These are phyloP conservation scores for Corydoras sp. DNA, from an alignment of 2,113 vertebrate genomes.

Conservation along the genomic window DNA sequence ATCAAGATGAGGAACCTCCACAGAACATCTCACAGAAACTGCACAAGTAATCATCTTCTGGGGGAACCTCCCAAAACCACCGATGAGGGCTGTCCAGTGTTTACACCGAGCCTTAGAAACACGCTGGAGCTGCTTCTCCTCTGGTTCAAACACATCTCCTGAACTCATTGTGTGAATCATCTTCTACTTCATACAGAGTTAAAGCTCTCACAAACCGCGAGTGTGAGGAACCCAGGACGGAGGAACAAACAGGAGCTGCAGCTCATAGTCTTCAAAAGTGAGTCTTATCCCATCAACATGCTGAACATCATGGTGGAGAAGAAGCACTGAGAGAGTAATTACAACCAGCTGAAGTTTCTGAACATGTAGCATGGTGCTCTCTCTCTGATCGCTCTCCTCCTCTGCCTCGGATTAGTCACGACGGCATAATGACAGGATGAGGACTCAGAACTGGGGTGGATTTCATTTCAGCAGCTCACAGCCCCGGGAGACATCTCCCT, in stretches of 20 bases:
- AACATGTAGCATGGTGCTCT: conserved; percentile 9
- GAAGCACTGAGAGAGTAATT: conserved; percentile 24
- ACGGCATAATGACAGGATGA: neutral
- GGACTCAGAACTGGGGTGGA: neutral
- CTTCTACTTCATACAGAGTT: too few relatives aligned
- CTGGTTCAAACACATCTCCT: too few relatives aligned
- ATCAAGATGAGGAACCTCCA: conserved; percentile 18
- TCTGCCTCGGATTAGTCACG: conserved; percentile 15
- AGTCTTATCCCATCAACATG: neutral
- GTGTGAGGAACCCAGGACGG: too few relatives aligned
- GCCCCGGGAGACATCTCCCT: neutral
- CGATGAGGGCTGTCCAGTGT: neutral
- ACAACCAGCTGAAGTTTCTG: conserved; percentile 22
- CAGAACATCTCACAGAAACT: neutral
- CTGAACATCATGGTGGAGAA: conserved; percentile 4
- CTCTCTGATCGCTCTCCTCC: conserved; percentile 3
- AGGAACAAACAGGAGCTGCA: neutral
- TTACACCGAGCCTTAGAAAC: neutral
- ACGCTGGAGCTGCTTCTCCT: too few relatives aligned
- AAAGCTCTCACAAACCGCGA: too few relatives aligned
- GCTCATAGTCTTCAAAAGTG: neutral
- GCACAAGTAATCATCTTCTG: neutral
- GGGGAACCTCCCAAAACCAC: neutral
- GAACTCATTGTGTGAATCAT: too few relatives aligned
- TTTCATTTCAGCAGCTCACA: conserved; percentile 2